Percentiles rank a stretch among this genome's conserved stretches.
phyloP scores from a whole-genome alignment of 2,113 vertebrate genomes.

The Petrocephalus microphthalmus region DNA sequence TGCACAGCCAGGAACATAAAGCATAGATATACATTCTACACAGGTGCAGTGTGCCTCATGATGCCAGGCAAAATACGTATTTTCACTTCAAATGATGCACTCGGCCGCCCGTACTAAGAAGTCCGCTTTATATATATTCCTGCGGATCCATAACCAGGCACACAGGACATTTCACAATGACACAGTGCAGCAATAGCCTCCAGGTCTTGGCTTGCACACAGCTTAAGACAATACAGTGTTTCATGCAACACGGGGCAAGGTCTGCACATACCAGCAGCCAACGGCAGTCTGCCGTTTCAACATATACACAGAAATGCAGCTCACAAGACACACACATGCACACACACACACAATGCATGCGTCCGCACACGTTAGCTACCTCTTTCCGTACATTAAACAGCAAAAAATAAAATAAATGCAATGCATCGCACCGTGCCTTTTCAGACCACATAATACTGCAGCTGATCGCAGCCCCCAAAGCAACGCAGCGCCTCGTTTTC shows the following conservation, averaged over 20 bases:
- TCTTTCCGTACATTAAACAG: background rate
- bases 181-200: slow-evolving; percentile 35
- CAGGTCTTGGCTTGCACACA: slow-evolving; percentile 57
- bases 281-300: slow-evolving; percentile 18
- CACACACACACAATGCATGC: slow-evolving; percentile 23
- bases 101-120: slow-evolving; percentile 12
- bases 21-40: background rate
- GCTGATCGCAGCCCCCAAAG: slow-evolving; percentile 49
- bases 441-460: slow-evolving; percentile 24
- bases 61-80: slow-evolving; percentile 26
- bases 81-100: slow-evolving; percentile 12
- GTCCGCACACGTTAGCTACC: background rate
- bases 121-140: slow-evolving; percentile 15
- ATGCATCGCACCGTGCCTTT: slow-evolving; percentile 33
- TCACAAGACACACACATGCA: background rate
- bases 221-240: slow-evolving; percentile 45
- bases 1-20: background rate
- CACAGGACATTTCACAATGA: slow-evolving; percentile 33
- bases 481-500: slow-evolving; percentile 54
- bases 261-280: slow-evolving; percentile 45
- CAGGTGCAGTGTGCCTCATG: background rate
- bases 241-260: slow-evolving; percentile 37
- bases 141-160: slow-evolving; percentile 22
- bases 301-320: slow-evolving; percentile 31
- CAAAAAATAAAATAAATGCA: slow-evolving; percentile 16